Conservation (phyloP, 2,113 vertebrate species). For the Hippoglossus stenolepis region DNA sequence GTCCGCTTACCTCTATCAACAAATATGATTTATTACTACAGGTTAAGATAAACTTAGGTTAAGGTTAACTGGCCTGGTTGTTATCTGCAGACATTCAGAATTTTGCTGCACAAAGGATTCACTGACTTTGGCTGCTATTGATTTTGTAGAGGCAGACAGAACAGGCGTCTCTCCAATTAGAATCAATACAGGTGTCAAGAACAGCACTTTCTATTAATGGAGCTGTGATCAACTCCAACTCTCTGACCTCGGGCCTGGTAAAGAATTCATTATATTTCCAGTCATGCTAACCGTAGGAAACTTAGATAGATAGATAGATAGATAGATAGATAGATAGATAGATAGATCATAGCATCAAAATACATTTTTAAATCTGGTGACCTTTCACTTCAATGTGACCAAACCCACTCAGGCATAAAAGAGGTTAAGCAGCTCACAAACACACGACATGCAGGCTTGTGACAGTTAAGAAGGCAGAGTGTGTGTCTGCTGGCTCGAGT, state of each 20-base stretch:
- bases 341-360: no score
- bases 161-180: constrained; percentile 32
- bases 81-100: background rate
- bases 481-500: constrained; percentile 55
- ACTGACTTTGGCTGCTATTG: constrained; percentile 47
- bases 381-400: constrained; percentile 39
- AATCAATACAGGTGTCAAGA: constrained; percentile 63
- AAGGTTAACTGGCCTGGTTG: background rate
- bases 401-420: constrained; percentile 54
- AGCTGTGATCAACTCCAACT: constrained; percentile 9
- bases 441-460: constrained; percentile 57
- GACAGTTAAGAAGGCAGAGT: constrained; percentile 60
- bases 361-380: constrained; percentile 12
- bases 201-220: constrained; percentile 23
- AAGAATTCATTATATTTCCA: constrained; percentile 13
- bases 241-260: background rate
- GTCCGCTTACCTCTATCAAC: no score
- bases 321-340: no score
- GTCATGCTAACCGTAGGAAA: no score
- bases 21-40: no score
- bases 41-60: no score
- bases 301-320: no score
- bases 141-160: constrained; percentile 59
- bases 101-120: constrained; percentile 13
- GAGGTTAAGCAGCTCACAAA: constrained; percentile 58